Evolutionary conservation across 1,140 invertebrate species (phyloP), one percentile per base, ranked within the genome.

Genomic region (Nephotettix cincticeps): DNA sequence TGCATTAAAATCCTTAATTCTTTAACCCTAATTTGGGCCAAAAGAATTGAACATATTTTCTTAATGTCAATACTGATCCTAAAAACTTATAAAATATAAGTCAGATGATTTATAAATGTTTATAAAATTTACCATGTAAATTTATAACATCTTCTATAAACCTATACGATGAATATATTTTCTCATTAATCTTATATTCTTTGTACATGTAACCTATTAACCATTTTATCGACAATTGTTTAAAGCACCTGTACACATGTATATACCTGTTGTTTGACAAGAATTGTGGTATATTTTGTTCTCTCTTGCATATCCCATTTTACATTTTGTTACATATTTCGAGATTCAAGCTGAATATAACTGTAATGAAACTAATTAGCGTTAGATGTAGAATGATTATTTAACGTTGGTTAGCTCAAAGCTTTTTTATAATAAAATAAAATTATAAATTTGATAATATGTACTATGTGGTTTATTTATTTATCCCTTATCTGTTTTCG

Each of bases 381-480:
- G 47, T 51, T 51, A 51, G 47, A 51, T 51, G 32, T 51, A 51
- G 47, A 51, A 51, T 51, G 17, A 51, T 51, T 51, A 23, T 51
- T 51, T 51, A 51, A n/a, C 47, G 47, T 51, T 51, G 47, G 47
- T 51, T 51, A 51, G 47, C 47, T 51, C 47, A 51, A 51, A 23
- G 47, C 47, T 36, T 51, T 51, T 51, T 51, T 51, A 51, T 51
- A 51, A 51, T 51, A 51, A 51, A 51, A 51, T 51, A 51, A 51
- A 51, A 51, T 23, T 51, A 51, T 51, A 51, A 51, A 51, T 51
- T 51, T 51, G 47, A 51, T 51, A 51, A 51, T 23, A 51, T 51
- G 47, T n/a, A 51, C 17, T 23, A 11, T 6, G 6, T 51, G 47
- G 17, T 51, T 4, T 19, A 11, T 51, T 19, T n/a, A 19, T 51